Conservation (phyloP, 2,888 invertebrate species). For the Leistus spinibarbis region DNA sequence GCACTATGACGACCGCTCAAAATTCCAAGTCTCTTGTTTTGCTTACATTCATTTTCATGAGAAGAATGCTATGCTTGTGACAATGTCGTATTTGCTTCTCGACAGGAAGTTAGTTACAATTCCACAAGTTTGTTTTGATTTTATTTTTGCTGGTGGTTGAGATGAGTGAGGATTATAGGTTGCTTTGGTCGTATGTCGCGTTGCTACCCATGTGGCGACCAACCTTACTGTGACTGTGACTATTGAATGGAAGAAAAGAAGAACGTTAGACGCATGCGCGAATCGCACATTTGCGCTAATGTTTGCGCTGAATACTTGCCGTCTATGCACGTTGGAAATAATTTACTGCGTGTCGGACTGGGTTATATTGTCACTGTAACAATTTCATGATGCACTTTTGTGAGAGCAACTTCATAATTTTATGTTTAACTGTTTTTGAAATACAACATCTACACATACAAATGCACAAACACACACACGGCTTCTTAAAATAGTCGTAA, state of each 20-base stretch:
- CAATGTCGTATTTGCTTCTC: not conserved
- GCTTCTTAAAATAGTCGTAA: too few relatives aligned
- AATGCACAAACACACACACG: too few relatives aligned
- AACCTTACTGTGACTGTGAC: not conserved
- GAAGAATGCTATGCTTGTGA: not conserved
- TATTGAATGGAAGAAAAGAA: not conserved
- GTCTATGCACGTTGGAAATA: conserved; percentile 12
- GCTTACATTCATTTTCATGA: not conserved
- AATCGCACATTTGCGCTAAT: conserved; percentile 14
- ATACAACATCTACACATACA: too few relatives aligned
- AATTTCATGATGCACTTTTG: conserved; percentile 31
- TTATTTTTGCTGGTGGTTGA: not conserved
- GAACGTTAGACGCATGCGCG: not conserved
- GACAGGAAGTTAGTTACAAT: too few relatives aligned
- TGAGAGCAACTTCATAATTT: conserved; percentile 7
- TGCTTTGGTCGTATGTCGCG: not conserved
- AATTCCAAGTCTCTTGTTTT: not conserved
- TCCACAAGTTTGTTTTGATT: not conserved
- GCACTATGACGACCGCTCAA: not conserved
- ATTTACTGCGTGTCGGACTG: conserved; percentile 33
- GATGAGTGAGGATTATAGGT: not conserved
- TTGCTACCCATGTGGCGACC: not conserved
- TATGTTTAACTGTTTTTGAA: too few relatives aligned
- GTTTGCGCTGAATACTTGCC: conserved; percentile 1
- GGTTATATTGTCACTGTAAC: conserved; percentile 34